These are phyloP conservation scores for Emydura subglobosa DNA, from an alignment of 2,113 vertebrate genomes.

Conservation along the genomic window DNA sequence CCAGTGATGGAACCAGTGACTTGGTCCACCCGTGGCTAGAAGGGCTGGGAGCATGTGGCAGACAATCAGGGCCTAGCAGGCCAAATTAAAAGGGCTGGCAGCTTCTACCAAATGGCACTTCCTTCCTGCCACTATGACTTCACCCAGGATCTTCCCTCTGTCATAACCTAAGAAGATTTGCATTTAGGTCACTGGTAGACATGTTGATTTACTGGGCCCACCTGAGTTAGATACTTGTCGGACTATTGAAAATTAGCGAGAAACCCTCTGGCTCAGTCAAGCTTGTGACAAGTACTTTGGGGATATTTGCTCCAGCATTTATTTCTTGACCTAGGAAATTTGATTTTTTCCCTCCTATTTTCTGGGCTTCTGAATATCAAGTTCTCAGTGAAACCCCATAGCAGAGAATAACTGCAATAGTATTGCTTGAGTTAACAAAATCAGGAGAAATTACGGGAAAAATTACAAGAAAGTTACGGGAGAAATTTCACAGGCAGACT, in stretches of 20 bases:
- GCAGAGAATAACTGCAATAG: neutral
- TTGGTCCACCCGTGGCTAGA: neutral
- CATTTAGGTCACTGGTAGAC: neutral
- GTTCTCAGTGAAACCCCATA: neutral
- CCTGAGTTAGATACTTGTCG: neutral
- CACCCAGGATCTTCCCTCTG: neutral
- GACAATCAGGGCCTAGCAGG: neutral
- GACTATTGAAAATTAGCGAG: neutral
- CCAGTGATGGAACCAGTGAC: neutral
- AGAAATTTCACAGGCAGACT: neutral
- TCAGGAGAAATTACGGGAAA: neutral
- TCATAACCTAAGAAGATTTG: neutral
- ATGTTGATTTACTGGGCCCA: neutral
- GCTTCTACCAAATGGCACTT: neutral
- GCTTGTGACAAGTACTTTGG: neutral
- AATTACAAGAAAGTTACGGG: neutral
- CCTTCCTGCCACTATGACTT: no score
- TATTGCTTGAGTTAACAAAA: neutral
- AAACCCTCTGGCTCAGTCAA: neutral
- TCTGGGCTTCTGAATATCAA: neutral
- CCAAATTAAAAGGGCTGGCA: neutral
- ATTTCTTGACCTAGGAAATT: neutral
- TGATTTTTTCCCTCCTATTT: accelerated
- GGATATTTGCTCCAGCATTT: neutral
- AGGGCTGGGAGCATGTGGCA: neutral